Evolutionary conservation across 2,888 invertebrate species (phyloP).

Genomic region (Yponomeuta sedellus): DNA sequence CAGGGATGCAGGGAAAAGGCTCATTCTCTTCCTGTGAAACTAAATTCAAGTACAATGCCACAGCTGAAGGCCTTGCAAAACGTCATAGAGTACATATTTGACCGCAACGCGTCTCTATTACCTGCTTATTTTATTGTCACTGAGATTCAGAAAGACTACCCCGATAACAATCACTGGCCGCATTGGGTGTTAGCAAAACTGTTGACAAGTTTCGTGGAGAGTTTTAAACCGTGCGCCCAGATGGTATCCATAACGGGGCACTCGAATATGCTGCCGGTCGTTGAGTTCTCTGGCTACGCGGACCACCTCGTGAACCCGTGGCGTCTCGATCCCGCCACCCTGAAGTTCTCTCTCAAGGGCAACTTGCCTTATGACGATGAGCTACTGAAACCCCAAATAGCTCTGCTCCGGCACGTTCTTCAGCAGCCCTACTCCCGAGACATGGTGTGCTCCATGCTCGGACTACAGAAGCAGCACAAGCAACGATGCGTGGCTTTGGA

Average conservation of each 20-base stretch:
- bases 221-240: slow-evolving; percentile 94
- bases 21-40: slow-evolving; percentile 84
- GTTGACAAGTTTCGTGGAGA: slow-evolving; percentile 92
- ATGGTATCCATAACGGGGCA: slow-evolving; percentile 96
- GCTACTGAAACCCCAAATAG: slow-evolving; percentile 91
- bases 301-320: slow-evolving; percentile 94
- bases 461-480: slow-evolving; percentile 94
- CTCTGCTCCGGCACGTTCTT: slow-evolving; percentile 90
- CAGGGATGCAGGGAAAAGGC: slow-evolving; percentile 93
- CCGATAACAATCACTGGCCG: slow-evolving; percentile 87
- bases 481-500: slow-evolving; percentile 92
- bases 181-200: slow-evolving; percentile 95
- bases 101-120: slow-evolving; percentile 92
- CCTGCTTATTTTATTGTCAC: slow-evolving; percentile 97
- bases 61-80: slow-evolving; percentile 88
- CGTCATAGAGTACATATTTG: slow-evolving; percentile 92
- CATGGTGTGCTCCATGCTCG: slow-evolving; percentile 96
- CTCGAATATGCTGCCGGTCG: slow-evolving; percentile 93
- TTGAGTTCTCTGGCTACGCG: slow-evolving; percentile 94
- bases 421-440: slow-evolving; percentile 97
- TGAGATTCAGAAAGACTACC: slow-evolving; percentile 93
- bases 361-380: slow-evolving; percentile 94
- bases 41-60: slow-evolving; percentile 87
- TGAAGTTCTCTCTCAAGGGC: slow-evolving; percentile 78
- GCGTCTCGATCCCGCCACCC: slow-evolving; percentile 91